phyloP scores from a whole-genome alignment of 2,797 vertebrate species.

The Ceryle rudis region DNA sequence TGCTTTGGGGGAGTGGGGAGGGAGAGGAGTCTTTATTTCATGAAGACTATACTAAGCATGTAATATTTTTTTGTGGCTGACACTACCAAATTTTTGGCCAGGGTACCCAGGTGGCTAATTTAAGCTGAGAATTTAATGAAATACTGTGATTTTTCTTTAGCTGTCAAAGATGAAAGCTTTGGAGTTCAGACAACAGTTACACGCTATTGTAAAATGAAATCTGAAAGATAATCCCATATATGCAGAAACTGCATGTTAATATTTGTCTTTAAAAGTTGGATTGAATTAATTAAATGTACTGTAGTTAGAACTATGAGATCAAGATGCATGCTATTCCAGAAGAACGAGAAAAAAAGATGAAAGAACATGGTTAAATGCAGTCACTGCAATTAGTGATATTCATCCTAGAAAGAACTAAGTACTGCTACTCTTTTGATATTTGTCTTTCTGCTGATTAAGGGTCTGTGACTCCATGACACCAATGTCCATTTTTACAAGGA shows the following conservation, averaged over 20 bases:
- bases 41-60: constrained; percentile 7
- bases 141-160: constrained; percentile 23
- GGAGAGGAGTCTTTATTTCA: neutral
- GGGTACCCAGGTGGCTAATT: constrained; percentile 29
- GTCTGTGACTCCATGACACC: neutral
- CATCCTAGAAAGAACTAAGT: neutral
- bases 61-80: constrained; percentile 52
- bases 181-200: neutral
- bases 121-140: constrained; percentile 34
- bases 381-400: neutral
- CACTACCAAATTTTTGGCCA: constrained; percentile 18
- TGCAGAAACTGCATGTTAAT: neutral
- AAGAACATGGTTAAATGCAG: rapidly evolving
- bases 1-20: neutral
- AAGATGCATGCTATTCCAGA: neutral
- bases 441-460: neutral
- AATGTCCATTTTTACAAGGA: neutral
- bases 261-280: neutral
- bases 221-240: neutral
- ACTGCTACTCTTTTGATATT: neutral
- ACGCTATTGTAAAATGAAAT: neutral
- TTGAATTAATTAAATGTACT: neutral
- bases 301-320: neutral
- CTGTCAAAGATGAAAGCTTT: neutral
- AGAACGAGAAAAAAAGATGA: neutral